Percentiles rank a stretch among this genome's conserved stretches.
Conservation (phyloP, 2,888 invertebrate genomes). For the Andricus quercusramuli region DNA sequence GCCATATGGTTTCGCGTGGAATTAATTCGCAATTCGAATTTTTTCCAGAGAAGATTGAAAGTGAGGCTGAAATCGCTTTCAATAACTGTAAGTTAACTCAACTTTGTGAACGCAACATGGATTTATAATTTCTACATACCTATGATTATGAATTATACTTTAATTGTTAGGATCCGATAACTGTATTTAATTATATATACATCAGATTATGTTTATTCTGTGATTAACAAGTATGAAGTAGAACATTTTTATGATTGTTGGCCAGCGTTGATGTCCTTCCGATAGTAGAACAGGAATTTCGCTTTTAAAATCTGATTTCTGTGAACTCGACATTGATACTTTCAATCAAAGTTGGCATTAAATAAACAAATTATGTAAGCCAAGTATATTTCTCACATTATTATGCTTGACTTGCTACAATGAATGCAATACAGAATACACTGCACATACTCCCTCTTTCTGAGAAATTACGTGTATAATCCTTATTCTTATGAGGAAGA, state of each 20-base stretch:
- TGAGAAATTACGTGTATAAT: not conserved
- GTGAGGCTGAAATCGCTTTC: not conserved
- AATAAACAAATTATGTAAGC: slow-evolving; percentile 15
- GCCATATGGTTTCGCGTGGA: slow-evolving; percentile 5
- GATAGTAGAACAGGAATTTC: not conserved
- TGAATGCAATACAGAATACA: not conserved
- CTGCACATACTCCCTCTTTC: not conserved
- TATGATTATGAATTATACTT: not conserved
- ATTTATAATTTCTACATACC: no score
- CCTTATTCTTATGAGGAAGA: not conserved
- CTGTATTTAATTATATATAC: not conserved
- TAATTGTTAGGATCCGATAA: not conserved
- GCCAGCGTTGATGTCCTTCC: not conserved
- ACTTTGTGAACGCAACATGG: not conserved
- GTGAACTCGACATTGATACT: slow-evolving; percentile 14
- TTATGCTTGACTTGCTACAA: not conserved
- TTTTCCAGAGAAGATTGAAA: slow-evolving; percentile 3
- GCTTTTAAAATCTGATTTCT: not conserved
- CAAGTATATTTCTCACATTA: slow-evolving; percentile 5
- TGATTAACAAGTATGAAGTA: not conserved
- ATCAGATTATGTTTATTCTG: not conserved
- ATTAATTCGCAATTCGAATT: slow-evolving; percentile 9
- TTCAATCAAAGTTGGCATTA: slow-evolving; percentile 3
- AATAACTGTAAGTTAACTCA: not conserved
- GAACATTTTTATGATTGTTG: not conserved